Conservation (phyloP, 2,113 vertebrate genomes). For the Glareola pratincola region DNA sequence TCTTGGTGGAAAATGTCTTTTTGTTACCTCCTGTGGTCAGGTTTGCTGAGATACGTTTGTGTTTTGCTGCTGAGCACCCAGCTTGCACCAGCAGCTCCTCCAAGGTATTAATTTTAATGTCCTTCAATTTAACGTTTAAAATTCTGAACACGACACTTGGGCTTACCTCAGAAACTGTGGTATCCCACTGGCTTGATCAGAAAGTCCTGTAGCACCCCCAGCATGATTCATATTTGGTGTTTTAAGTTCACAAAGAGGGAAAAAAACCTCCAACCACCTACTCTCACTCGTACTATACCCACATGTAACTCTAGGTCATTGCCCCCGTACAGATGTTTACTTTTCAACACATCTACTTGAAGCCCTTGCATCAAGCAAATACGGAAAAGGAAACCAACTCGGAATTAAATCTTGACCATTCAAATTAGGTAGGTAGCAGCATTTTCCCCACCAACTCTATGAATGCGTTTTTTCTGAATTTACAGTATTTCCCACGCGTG, state of each 20-base stretch:
- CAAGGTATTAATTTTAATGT: background rate
- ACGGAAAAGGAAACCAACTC: background rate
- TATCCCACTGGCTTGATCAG: background rate
- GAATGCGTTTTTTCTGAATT: background rate
- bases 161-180: background rate
- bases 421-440: background rate
- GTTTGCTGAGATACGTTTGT: background rate
- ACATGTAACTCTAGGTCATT: background rate
- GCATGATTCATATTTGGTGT: background rate
- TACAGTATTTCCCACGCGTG: background rate
- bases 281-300: background rate
- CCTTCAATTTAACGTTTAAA: background rate
- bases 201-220: background rate
- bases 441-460: background rate
- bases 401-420: background rate
- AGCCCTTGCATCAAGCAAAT: background rate
- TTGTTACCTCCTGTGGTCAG: too few species aligned
- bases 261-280: background rate
- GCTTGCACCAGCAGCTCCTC: background rate
- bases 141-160: background rate
- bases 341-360: background rate
- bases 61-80: background rate
- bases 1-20: fast-evolving
- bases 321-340: fast-evolving
- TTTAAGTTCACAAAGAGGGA: background rate